Evolutionary conservation across 2,113 vertebrate species (phyloP).

Genomic region (human): DNA sequence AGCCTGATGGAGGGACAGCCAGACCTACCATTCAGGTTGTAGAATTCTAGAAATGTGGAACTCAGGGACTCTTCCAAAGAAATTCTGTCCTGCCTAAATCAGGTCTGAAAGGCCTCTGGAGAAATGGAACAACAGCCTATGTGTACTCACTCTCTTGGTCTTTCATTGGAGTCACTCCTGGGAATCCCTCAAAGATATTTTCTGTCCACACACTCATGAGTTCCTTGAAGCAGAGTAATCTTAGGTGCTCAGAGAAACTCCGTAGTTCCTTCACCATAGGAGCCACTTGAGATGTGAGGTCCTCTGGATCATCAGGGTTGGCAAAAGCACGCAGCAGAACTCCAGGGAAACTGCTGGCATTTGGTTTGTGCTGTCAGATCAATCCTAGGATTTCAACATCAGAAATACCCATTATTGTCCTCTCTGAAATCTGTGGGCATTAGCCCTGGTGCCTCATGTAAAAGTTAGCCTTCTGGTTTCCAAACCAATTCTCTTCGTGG

Average conservation of each 20-base stretch:
- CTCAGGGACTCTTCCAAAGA: neutral
- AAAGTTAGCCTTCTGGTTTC: neutral
- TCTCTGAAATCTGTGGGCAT: neutral
- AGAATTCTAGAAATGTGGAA: neutral
- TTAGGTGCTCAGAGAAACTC: neutral
- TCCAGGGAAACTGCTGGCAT: neutral
- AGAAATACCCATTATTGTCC: neutral
- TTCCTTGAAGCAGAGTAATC: neutral
- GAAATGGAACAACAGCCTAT: neutral
- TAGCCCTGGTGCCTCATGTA: neutral
- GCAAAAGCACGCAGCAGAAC: neutral
- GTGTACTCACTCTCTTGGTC: neutral
- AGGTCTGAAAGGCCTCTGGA: neutral
- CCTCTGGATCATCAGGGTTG: neutral
- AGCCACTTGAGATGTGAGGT: neutral
- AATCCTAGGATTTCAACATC: neutral
- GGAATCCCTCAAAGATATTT: neutral
- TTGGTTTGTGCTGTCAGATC: neutral
- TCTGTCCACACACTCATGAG: neutral
- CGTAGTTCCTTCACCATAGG: neutral
- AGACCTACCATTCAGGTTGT: neutral
- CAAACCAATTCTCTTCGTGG: neutral
- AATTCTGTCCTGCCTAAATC: neutral
- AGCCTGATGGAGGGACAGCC: neutral
- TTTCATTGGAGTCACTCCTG: neutral